phyloP scores from a whole-genome alignment of 2,888 invertebrate genomes.

The Diogma glabrata region DNA sequence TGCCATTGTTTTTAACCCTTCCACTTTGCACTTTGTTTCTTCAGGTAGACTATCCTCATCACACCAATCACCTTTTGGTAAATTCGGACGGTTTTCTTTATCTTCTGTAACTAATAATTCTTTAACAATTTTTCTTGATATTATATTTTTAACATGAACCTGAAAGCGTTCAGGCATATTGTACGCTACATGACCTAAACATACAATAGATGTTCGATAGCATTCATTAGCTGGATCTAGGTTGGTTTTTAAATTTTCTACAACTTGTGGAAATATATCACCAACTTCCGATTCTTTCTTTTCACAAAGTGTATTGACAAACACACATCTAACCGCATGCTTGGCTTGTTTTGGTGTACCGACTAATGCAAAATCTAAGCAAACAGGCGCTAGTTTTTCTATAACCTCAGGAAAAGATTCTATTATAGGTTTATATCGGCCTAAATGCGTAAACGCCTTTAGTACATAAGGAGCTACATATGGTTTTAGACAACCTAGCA shows the following conservation, averaged over 20 bases:
- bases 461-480: conserved; percentile 69
- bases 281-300: conserved; percentile 36
- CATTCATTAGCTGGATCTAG: conserved; percentile 62
- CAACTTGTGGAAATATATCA: conserved; percentile 68
- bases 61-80: conserved; percentile 53
- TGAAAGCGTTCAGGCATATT: conserved; percentile 84
- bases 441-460: conserved; percentile 74
- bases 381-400: conserved; percentile 69
- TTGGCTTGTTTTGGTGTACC: conserved; percentile 95
- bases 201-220: conserved; percentile 88
- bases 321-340: conserved; percentile 87
- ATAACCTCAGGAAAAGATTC: conserved; percentile 65
- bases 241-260: conserved; percentile 67
- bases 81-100: conserved; percentile 40
- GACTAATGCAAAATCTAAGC: conserved; percentile 76
- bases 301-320: conserved; percentile 53
- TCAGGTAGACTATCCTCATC: conserved; percentile 75
- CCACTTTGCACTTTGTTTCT: conserved; percentile 84
- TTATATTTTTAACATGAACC: conserved; percentile 84
- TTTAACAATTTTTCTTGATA: conserved; percentile 91
- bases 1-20: conserved; percentile 92
- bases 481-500: conserved; percentile 56
- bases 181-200: conserved; percentile 88
- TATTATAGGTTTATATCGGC: conserved; percentile 73
- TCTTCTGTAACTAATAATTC: conserved; percentile 80